Percentiles rank a stretch among this genome's conserved stretches.
phyloP scores from a whole-genome alignment of 1,140 invertebrate genomes.

The Chironomus tepperi region DNA sequence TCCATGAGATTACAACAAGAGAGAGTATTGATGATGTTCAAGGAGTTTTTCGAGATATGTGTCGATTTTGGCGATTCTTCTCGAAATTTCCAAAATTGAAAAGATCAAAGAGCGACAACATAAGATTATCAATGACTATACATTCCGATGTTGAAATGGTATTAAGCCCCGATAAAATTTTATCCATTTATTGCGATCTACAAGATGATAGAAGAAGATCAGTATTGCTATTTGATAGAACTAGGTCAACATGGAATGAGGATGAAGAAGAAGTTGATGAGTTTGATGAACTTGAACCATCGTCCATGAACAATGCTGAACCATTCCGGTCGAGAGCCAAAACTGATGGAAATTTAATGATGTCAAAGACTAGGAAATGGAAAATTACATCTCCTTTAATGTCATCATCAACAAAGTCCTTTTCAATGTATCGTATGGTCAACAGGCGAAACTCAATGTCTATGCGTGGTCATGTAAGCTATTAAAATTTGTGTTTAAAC shows the following conservation, averaged over 20 bases:
- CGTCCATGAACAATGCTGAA: constrained; percentile 26
- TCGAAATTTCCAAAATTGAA: constrained; percentile 52
- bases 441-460: background rate
- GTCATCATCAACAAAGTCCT: background rate
- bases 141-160: constrained; percentile 32
- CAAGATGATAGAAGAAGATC: constrained; percentile 32
- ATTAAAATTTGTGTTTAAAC: background rate
- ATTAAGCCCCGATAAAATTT: constrained; percentile 34
- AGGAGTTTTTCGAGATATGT: constrained; percentile 56
- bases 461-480: constrained; percentile 16
- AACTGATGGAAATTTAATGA: constrained; percentile 45
- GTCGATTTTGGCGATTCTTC: constrained; percentile 57
- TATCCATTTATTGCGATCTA: constrained; percentile 32
- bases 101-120: constrained; percentile 45
- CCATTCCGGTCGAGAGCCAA: constrained; percentile 53
- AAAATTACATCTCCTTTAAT: background rate
- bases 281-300: constrained; percentile 31
- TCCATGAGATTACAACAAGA: constrained; percentile 73
- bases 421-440: background rate
- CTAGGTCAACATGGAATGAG: constrained; percentile 42
- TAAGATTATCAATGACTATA: constrained; percentile 30
- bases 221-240: constrained; percentile 31
- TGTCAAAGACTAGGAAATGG: background rate
- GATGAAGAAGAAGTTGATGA: constrained; percentile 36
- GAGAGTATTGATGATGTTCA: constrained; percentile 70